Evolutionary conservation across 2,888 invertebrate species (phyloP), one percentile per base, ranked within the genome.

Genomic region (Lepas anatifera): DNA sequence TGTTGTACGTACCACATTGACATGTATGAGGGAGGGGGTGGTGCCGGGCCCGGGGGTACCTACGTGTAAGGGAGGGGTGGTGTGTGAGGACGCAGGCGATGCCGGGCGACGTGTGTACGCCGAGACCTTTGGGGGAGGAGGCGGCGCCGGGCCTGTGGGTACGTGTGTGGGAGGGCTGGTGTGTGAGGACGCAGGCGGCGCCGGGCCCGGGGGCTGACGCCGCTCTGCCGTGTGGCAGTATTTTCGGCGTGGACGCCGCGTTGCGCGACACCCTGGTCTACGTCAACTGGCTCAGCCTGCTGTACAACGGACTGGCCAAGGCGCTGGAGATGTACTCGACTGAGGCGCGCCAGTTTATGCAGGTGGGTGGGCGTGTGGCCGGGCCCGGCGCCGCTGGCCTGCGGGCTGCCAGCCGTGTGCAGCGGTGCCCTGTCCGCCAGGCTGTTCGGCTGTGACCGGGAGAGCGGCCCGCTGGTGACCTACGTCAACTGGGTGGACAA

Each of bases 321-420:
- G 90, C 92, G 7, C 80, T 89, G 71, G 96, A 96, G 81, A 89
- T 92, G 87, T 97, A 93, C 82, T 90, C 93, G 76, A 92, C 95
- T 0, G 84, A 88, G 68, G 89, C 89, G 0, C 84, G 89, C 71
- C 86, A 87, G 18, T 97, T 97, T 96, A 83, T 94, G 71, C 97
- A 93, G 84, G 89, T 88, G 75, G 78, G 78, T 64, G 16, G 25
- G 22, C 8, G 18, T 32, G 52, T 29, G 52, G 29, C 48, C 25
- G 48, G 41, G 11, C 41, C n/a, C n/a, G n/a, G 7, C 25, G 48
- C 48, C 48, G 48, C 48, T 25, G 3, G 50, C 52, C 27, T 16
- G n/a, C 52, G 13, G 52, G 16, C 32, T 10, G 41, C 41, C 41
- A 16, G 11, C 11, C 41, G 10, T 10, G 16, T 16, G 41, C 41